Percentiles rank a stretch among this genome's conserved stretches.
Evolutionary conservation across 2,797 vertebrate genomes (phyloP).

Genomic region (Artibeus jamaicensis): DNA sequence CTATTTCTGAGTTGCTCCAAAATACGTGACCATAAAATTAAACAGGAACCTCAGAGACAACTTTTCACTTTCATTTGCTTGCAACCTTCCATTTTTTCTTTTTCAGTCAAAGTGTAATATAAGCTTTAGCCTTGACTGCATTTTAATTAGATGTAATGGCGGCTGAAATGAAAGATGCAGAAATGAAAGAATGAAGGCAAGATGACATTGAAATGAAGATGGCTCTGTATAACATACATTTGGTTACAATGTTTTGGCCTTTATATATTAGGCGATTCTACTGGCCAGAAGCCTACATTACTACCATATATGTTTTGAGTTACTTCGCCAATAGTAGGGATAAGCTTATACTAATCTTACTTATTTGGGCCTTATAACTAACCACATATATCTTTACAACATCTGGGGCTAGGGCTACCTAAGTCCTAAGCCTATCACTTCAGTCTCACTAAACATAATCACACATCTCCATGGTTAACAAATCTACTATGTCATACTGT

Average conservation of each 20-base stretch:
- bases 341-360: conserved; percentile 36
- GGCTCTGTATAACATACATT: not conserved
- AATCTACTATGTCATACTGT: not conserved
- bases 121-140: not conserved
- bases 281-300: not conserved
- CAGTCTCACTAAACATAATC: conserved; percentile 42
- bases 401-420: not conserved
- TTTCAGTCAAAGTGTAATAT: not conserved
- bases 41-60: not conserved
- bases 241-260: not conserved
- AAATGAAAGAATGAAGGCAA: conserved; percentile 7
- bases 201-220: not conserved
- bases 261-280: not conserved
- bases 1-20: not conserved
- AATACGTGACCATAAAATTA: conserved; percentile 29
- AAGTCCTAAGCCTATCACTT: conserved; percentile 4
- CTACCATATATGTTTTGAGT: not conserved
- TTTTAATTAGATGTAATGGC: not conserved
- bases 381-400: not conserved
- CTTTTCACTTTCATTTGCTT: conserved; percentile 14
- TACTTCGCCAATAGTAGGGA: not conserved
- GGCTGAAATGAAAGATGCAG: conserved; percentile 3
- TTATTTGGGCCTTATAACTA: conserved; percentile 20
- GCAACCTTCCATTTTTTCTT: not conserved
- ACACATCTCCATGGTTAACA: not conserved